A percentile compares a stretch with the other conserved stretches of the same genome.
Conservation (phyloP, 2,888 invertebrate genomes). For the Torymus auratus region DNA sequence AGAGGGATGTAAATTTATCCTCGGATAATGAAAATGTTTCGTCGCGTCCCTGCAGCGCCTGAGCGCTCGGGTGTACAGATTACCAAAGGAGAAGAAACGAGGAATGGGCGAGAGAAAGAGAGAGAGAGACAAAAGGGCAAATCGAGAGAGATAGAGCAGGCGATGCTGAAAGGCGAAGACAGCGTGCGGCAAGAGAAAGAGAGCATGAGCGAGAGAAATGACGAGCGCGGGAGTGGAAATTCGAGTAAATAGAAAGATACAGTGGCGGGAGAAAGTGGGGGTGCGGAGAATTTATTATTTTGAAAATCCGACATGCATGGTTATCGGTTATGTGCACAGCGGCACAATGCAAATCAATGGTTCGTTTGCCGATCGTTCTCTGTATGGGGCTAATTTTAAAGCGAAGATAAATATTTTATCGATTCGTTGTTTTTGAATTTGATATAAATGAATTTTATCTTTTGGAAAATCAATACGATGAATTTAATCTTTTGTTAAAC, state of each 20-base stretch:
- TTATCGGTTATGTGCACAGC: not conserved
- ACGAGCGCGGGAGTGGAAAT: constrained; percentile 25
- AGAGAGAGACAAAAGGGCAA: constrained; percentile 34
- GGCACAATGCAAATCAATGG: not conserved
- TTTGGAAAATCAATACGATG: too few species aligned
- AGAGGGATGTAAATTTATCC: constrained; percentile 55
- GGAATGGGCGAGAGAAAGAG: constrained; percentile 28
- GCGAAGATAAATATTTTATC: not conserved
- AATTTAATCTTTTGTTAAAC: too few species aligned
- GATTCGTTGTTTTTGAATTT: not conserved
- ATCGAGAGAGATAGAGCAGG: constrained; percentile 20
- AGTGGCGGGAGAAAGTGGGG: not conserved
- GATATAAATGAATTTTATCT: too few species aligned
- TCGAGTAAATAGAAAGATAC: constrained; percentile 31
- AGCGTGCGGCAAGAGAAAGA: not conserved
- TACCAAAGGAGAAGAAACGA: constrained; percentile 19
- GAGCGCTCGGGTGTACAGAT: constrained; percentile 37
- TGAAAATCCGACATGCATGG: constrained; percentile 8
- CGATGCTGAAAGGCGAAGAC: constrained; percentile 14
- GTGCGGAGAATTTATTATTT: constrained; percentile 18
- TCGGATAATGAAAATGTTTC: constrained; percentile 54
- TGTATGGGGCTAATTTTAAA: not conserved
- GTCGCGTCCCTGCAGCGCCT: constrained; percentile 15
- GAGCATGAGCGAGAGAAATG: constrained; percentile 26
- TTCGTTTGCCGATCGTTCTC: constrained; percentile 12